Evolutionary conservation across 2,113 vertebrate genomes (phyloP), one percentile per base, ranked within the genome.

Genomic region (Sigmodon hispidus): DNA sequence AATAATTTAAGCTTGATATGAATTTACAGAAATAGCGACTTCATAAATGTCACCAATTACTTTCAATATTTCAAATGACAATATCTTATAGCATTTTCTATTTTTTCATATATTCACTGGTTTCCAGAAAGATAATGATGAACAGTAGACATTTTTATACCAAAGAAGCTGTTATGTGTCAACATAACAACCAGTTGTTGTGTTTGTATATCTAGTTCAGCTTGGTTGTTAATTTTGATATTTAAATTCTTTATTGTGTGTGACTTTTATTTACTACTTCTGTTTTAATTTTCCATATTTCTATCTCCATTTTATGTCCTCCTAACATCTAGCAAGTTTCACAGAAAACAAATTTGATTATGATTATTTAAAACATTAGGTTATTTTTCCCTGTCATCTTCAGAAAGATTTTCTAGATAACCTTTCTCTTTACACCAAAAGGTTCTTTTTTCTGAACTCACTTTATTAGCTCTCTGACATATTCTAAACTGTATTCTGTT

Each of bases 71-170:
- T 94, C 12, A 36, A 9, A 10, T 48, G 36, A 73, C 24, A 36
- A 16, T 43, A n/a, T 72, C 73, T 79, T 73, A 17, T 61, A 87
- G 3, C 43, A 19, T 29, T 3, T 3, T 55, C 61, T n/a, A 0
- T 84, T 55, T 69, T 69, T 69, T 34, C 4, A 76, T 10, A 17
- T 31, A 21, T n/a, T 67, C 5, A 2, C 0, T 17, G 29, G 16
- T 11, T 36, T 16, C 16, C 40, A 22, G 12, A 10, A 69, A 65
- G 57, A n/a, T 2, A 3, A 7, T 43, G 75, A 3, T 4, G 34
- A 77, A 31, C 5, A 77, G 2, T 2, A 15, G 3, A 3, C 4
- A 57, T 9, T n/a, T 19, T 11, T 3, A 77, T 4, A 2, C 22
- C 3, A 3, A 5, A 2, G 4, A 81, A 3, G 13, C 63, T 21